These are phyloP conservation scores for Suncus etruscus DNA, from an alignment of 2,113 vertebrate species.

Conservation along the genomic window DNA sequence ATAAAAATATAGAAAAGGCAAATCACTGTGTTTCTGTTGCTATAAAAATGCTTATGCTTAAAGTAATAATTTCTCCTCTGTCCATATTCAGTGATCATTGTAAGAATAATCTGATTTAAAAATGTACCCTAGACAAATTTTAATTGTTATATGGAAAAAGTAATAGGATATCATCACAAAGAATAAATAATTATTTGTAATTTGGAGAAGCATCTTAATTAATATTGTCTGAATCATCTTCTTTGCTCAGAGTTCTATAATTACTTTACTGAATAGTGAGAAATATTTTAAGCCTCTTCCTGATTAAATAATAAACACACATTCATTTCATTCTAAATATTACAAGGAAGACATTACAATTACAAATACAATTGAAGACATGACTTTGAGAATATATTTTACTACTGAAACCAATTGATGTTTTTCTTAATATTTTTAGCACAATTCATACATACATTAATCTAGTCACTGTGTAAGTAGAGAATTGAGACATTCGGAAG, in stretches of 20 bases:
- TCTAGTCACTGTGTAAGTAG: background rate
- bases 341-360: background rate
- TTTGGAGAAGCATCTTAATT: background rate
- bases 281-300: slow-evolving; percentile 1
- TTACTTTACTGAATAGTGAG: background rate
- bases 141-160: background rate
- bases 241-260: background rate
- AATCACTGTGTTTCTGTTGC: background rate
- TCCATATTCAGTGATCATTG: too few species aligned
- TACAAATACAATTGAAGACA: background rate
- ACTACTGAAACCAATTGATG: background rate
- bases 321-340: background rate
- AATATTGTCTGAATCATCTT: background rate
- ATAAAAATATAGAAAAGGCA: background rate
- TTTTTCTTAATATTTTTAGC: background rate
- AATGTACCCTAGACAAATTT: background rate
- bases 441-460: background rate
- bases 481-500: background rate
- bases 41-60: background rate
- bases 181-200: slow-evolving; percentile 1
- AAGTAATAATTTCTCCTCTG: background rate
- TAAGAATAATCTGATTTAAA: slow-evolving; percentile 17
- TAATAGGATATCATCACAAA: background rate
- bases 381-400: background rate
- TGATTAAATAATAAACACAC: background rate